Evolutionary conservation across 1,140 invertebrate species (phyloP), one percentile per base, ranked within the genome.

Genomic region (Listronotus oregonensis): DNA sequence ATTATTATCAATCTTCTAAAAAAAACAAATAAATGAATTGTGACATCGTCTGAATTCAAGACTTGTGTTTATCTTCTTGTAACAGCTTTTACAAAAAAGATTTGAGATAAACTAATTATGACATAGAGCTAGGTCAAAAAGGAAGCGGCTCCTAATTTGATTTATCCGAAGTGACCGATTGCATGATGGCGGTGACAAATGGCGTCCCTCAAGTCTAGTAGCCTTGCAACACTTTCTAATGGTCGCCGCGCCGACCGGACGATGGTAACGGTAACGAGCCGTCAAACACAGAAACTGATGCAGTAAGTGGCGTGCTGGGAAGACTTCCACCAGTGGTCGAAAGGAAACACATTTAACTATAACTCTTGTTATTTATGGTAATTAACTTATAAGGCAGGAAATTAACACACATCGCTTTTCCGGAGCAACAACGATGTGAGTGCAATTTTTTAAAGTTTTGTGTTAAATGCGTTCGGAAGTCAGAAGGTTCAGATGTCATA

Each of bases 221-320:
- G 40, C 37, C 37, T 40, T 56, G 34, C 52, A 56, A 18, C 52
- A 56, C 52, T 56, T 56, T 56, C 52, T 56, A 56, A 56, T 56
- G 52, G 40, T 31, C 52, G n/a, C 14, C 14, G 6, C 18, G 21
- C 49, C 49, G 27, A 11, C 9, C 21, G 49, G 49, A 32, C 49
- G 18, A 51, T 21, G 18, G 49, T 15, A 51, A 56, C 52, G 37
- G 52, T 56, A 56, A 56, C 52, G 31, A 56, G 15, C 52, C 40
- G 52, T 43, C 52, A 56, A 56, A 56, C 34, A 40, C 52, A 56
- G 14, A 56, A 17, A 37, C 52, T 56, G 32, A 51, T 27, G 49
- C 32, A 43, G 6, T 42, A 56, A 56, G 40, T 56, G 18, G 52
- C 52, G 12, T 3, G 50, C 8, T 31, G 15, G 11, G n/a, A 27